Conservation (phyloP, 2,797 vertebrate genomes). For the Philypnodon macrostomus region DNA sequence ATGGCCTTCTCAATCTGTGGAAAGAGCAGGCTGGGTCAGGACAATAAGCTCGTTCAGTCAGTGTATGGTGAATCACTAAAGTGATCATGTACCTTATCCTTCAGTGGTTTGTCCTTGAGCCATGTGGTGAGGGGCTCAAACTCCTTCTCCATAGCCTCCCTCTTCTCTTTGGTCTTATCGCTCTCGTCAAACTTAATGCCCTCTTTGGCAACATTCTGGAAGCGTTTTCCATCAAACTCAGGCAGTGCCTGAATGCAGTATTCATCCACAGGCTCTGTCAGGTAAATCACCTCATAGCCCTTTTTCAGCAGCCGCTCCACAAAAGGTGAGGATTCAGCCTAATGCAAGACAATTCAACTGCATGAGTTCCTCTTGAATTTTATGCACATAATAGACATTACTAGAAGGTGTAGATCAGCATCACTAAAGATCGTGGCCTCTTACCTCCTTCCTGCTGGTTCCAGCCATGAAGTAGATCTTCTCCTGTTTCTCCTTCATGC, state of each 20-base stretch:
- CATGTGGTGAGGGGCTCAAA: constrained; percentile 94
- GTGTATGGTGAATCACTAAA: not conserved
- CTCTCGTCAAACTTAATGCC: constrained; percentile 96
- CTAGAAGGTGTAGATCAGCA: no score
- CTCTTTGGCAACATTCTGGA: constrained; percentile 98
- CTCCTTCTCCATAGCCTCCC: constrained; percentile 90
- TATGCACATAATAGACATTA: no score
- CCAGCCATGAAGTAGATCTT: constrained; percentile 99
- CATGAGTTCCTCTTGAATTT: not conserved
- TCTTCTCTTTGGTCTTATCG: constrained; percentile 90
- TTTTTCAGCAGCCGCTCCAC: constrained; percentile 95
- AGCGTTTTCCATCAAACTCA: constrained; percentile 95
- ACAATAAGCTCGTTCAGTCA: not conserved
- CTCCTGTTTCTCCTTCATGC: constrained; percentile 99
- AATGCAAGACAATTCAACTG: not conserved
- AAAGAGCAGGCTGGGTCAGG: not conserved
- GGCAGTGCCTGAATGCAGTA: constrained; percentile 98
- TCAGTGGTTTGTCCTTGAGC: constrained; percentile 95
- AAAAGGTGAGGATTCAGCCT: constrained; percentile 96
- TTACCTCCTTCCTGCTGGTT: constrained; percentile 91
- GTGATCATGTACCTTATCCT: constrained; percentile 84
- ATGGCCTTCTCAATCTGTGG: constrained; percentile 93
- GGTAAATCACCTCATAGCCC: constrained; percentile 96
- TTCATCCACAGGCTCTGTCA: constrained; percentile 97
- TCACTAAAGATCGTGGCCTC: no score